phyloP scores from a whole-genome alignment of 2,888 invertebrate species.

The Stictocephala bisonia region DNA sequence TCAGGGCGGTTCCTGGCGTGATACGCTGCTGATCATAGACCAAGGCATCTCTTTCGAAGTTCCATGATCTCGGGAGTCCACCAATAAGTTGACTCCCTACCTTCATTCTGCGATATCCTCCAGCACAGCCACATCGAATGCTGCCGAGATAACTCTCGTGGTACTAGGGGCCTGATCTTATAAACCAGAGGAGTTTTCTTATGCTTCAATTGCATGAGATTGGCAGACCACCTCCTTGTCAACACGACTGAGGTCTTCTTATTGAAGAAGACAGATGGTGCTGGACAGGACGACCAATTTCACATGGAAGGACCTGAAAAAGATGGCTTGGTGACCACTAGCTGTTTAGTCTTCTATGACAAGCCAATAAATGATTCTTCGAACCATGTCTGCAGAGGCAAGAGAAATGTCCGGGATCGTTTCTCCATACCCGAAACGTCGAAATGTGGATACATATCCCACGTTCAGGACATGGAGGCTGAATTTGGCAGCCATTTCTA shows the following conservation, averaged over 20 bases:
- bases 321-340: not conserved
- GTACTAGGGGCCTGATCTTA: constrained; percentile 6
- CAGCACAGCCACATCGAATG: not conserved
- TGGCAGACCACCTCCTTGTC: too few relatives aligned
- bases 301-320: not conserved
- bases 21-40: not conserved
- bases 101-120: not conserved
- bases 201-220: too few relatives aligned
- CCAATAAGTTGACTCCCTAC: too few relatives aligned
- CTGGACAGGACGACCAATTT: not conserved
- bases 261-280: not conserved
- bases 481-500: not conserved
- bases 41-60: not conserved
- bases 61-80: not conserved
- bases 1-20: not conserved
- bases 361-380: not conserved
- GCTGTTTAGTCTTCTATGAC: not conserved
- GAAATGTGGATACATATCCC: not conserved
- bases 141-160: not conserved
- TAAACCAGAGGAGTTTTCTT: not conserved
- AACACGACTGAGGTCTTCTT: not conserved
- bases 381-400: not conserved
- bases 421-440: not conserved
- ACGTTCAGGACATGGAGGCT: not conserved
- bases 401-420: not conserved